These are phyloP conservation scores for Triplophysa bombifrons DNA, from an alignment of 2,797 vertebrate species.

Conservation along the genomic window DNA sequence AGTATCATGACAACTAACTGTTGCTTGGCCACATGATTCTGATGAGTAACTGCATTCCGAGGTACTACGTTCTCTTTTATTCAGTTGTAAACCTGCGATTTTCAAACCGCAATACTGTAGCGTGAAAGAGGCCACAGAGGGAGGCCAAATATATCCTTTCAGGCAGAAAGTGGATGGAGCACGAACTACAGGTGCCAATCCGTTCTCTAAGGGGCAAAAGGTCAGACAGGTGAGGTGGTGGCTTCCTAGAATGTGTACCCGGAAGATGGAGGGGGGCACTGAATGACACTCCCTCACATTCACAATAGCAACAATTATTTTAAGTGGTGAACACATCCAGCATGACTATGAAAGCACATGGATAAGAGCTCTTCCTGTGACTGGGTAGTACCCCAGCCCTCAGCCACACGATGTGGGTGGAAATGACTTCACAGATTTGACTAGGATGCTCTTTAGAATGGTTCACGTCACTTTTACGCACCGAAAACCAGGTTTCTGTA, in stretches of 20 bases:
- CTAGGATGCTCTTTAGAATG: too few relatives aligned
- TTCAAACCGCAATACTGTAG: not conserved
- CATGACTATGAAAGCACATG: constrained; percentile 10
- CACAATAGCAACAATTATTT: constrained; percentile 27
- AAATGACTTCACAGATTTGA: not conserved
- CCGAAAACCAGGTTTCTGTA: not conserved
- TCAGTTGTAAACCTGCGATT: constrained; percentile 12
- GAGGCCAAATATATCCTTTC: not conserved
- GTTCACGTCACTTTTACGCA: not conserved
- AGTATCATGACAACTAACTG: not conserved
- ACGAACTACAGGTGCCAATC: constrained; percentile 2
- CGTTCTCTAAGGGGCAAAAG: constrained; percentile 31
- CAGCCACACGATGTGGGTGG: constrained; percentile 16
- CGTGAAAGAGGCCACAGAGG: not conserved
- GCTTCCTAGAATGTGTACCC: constrained; percentile 9
- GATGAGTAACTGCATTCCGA: not conserved
- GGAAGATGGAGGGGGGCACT: not conserved
- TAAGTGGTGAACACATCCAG: constrained; percentile 22
- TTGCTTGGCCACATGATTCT: not conserved
- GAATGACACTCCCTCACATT: not conserved
- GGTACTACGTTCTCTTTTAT: not conserved
- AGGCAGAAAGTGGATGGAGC: not conserved
- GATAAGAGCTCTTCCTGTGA: constrained; percentile 22
- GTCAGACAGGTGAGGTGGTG: constrained; percentile 20
- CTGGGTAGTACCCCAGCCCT: constrained; percentile 1